Evolutionary conservation across 2,888 invertebrate genomes (phyloP).

Genomic region (Aspidapion aeneum): DNA sequence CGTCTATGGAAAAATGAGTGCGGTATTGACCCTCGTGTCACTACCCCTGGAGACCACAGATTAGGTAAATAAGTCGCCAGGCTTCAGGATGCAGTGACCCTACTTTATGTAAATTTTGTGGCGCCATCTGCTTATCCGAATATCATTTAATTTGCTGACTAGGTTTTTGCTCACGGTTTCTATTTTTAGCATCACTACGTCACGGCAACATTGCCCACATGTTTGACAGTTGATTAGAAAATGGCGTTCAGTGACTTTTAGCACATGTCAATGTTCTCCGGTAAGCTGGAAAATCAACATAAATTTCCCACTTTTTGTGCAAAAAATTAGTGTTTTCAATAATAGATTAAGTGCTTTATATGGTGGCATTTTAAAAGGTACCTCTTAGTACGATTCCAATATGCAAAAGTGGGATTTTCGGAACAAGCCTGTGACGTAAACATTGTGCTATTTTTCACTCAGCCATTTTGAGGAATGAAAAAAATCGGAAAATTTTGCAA

Average conservation of each 20-base stretch:
- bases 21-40: too few species aligned
- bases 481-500: conserved; percentile 14
- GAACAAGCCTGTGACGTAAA: conserved; percentile 39
- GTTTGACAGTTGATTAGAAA: conserved; percentile 29
- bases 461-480: conserved; percentile 27
- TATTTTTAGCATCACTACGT: too few species aligned
- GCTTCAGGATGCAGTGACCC: too few species aligned
- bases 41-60: too few species aligned
- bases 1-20: too few species aligned
- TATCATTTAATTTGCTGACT: too few species aligned
- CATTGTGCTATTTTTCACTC: conserved; percentile 33
- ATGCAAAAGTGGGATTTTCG: conserved; percentile 4
- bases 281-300: conserved; percentile 35
- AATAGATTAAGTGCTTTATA: neutral
- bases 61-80: too few species aligned
- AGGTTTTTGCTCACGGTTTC: too few species aligned
- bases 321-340: neutral
- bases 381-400: neutral
- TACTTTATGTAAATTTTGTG: too few species aligned
- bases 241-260: conserved; percentile 46
- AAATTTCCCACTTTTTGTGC: conserved; percentile 9
- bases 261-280: conserved; percentile 47
- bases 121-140: too few species aligned
- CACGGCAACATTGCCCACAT: neutral
- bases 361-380: neutral